Evolutionary conservation across 1,140 invertebrate species (phyloP).

Genomic region (Diorhabda carinulata): DNA sequence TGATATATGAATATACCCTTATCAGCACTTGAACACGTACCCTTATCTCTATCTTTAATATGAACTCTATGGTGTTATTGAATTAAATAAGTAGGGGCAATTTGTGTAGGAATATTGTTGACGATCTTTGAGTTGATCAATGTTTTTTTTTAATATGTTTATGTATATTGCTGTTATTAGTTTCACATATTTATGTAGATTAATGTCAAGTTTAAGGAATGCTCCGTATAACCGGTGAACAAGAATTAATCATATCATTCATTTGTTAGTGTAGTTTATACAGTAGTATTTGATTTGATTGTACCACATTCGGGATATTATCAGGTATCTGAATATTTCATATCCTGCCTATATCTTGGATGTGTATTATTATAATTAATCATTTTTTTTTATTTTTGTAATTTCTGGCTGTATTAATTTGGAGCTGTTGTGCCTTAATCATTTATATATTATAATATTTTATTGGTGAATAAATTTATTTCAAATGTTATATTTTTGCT

Average conservation of each 20-base stretch:
- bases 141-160: not conserved
- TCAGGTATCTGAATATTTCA: not conserved
- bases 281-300: constrained; percentile 8
- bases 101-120: constrained; percentile 14
- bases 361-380: not conserved
- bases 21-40: no score
- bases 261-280: constrained; percentile 19
- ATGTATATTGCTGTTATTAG: not conserved
- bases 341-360: not conserved
- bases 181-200: not conserved
- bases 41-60: not conserved
- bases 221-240: constrained; percentile 28
- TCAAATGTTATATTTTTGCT: no score
- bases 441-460: not conserved
- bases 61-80: not conserved
- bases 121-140: constrained; percentile 7
- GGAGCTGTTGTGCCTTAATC: constrained; percentile 34
- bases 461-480: no score
- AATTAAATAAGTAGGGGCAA: not conserved
- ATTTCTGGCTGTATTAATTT: constrained; percentile 24
- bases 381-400: not conserved
- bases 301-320: not conserved
- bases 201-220: constrained; percentile 19
- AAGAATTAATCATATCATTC: constrained; percentile 46
- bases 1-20: no score